Conservation (phyloP, 2,797 vertebrate species). For the Phalloptychus januarius region DNA sequence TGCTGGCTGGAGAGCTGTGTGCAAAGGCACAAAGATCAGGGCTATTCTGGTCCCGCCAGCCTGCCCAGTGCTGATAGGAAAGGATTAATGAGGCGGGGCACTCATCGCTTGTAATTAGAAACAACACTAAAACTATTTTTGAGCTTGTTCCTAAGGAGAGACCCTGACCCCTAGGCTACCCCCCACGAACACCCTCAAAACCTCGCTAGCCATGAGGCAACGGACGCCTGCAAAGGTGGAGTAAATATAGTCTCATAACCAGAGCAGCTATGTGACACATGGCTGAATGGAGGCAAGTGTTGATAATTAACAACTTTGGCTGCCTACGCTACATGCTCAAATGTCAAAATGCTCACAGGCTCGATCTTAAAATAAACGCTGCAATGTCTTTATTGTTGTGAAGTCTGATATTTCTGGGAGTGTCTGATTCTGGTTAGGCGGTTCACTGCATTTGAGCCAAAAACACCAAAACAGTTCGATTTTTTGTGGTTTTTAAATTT, state of each 20-base stretch:
- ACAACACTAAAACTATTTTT: slow-evolving; percentile 88
- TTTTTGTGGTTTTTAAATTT: not conserved
- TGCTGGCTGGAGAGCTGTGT: slow-evolving; percentile 67
- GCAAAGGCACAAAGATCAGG: slow-evolving; percentile 85
- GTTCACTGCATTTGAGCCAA: not conserved
- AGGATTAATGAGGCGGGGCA: slow-evolving; percentile 89
- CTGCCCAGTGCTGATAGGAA: slow-evolving; percentile 84
- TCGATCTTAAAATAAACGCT: slow-evolving; percentile 36
- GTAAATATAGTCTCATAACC: slow-evolving; percentile 83
- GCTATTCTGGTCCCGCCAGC: slow-evolving; percentile 90
- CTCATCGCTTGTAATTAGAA: slow-evolving; percentile 92
- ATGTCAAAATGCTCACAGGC: slow-evolving; percentile 53
- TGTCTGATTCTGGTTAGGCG: not conserved
- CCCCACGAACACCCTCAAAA: slow-evolving; percentile 55
- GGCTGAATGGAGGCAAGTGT: slow-evolving; percentile 63
- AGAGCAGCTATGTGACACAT: slow-evolving; percentile 67
- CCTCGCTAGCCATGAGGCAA: slow-evolving; percentile 57
- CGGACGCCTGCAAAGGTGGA: slow-evolving; percentile 58
- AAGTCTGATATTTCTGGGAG: slow-evolving; percentile 26
- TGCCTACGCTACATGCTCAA: slow-evolving; percentile 48
- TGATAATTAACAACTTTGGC: slow-evolving; percentile 65
- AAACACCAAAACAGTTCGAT: not conserved
- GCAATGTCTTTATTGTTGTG: slow-evolving; percentile 39
- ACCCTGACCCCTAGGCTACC: slow-evolving; percentile 78
- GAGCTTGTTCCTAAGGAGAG: slow-evolving; percentile 85